Base-by-base conservation (phyloP, 2,113 vertebrate genomes). In the Tachysurus fulvidraco region DNA sequence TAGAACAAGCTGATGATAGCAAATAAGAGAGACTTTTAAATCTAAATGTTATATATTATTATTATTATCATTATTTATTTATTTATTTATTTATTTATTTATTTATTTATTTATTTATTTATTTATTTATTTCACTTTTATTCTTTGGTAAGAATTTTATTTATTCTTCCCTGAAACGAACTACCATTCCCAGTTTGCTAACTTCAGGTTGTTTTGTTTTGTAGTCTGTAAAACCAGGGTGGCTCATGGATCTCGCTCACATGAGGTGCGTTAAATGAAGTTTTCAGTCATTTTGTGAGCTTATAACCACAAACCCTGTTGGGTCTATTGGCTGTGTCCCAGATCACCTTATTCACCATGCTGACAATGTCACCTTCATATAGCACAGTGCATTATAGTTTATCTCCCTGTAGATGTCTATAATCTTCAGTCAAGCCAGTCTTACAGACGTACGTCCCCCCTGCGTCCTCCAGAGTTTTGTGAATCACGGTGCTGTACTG, bases 211-310 rank as follows among this genome's bases (percentile, higher is more conserved):
- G 65, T 64, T 89, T 59, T 89, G 25, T 89, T 80, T 19, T 83
- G 5, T 89, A 96, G 95, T 96, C 91, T 95, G 95, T 89, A 96
- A 95, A 93, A 95, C 95, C 11, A 92, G 93, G 90, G 93, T 95
- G 88, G 95, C 95, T 0, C 94, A 95, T 0, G 95, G 95, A 30
- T 94, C 92, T 0, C 88, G 90, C 16, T 95, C 95, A 46, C 95
- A 96, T 25, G 92, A 96, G 91, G 95, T 95, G 54, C 85, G 92
- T 88, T 74, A n/a, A 69, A 69, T 36, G 4, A 44, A 19, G 36
- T 71, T 71, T 41, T 71, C 7, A 41, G 14, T 71, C 0, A 4
- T 69, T 69, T 36, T 36, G 14, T 69, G 11, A 9, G 19, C 10
- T 16, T 71, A 21, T 13, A 46, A 74, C 71, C 19, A 46, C 41